Evolutionary conservation across 2,113 vertebrate genomes (phyloP).

Genomic region (Otus sunia): DNA sequence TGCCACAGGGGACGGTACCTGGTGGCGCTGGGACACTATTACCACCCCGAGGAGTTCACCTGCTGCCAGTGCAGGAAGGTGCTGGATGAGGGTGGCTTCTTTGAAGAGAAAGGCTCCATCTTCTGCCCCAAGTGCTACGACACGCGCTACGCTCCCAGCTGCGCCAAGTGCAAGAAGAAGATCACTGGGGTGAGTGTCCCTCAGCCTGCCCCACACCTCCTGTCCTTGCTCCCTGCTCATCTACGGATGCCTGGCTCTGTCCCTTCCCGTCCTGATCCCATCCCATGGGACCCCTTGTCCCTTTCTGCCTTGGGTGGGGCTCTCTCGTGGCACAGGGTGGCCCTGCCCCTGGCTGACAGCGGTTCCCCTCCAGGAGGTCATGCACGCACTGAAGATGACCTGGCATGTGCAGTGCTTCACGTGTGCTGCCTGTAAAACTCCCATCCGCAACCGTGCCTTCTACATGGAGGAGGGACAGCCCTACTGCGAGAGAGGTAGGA

Average conservation of each 20-base stretch:
- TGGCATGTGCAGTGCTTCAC: conserved; percentile 96
- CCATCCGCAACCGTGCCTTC: conserved; percentile 96
- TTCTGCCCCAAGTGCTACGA: conserved; percentile 95
- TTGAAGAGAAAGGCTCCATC: conserved; percentile 93
- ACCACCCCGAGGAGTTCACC: conserved; percentile 96
- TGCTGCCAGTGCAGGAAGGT: conserved; percentile 92
- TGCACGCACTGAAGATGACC: conserved; percentile 98
- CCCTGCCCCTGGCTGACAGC: background rate
- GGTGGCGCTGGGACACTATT: conserved; percentile 92
- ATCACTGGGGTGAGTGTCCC: conserved; percentile 87
- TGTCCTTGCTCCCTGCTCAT: background rate
- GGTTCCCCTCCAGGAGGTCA: conserved; percentile 85
- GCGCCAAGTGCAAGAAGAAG: conserved; percentile 97
- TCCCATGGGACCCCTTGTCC: background rate
- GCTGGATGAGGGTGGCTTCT: conserved; percentile 95
- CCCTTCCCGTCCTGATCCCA: background rate
- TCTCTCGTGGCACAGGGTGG: rapidly evolving
- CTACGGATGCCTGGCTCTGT: background rate
- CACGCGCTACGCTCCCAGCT: conserved; percentile 89
- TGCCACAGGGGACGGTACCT: conserved; percentile 88
- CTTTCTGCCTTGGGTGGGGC: background rate
- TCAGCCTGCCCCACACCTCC: background rate
- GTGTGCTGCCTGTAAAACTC: conserved; percentile 90
- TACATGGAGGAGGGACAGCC: conserved; percentile 98
- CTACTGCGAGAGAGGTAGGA: conserved; percentile 93